Percentiles rank a stretch among this genome's conserved stretches.
Conservation (phyloP, 2,113 vertebrate species). For the Cynoglossus semilaevis region DNA sequence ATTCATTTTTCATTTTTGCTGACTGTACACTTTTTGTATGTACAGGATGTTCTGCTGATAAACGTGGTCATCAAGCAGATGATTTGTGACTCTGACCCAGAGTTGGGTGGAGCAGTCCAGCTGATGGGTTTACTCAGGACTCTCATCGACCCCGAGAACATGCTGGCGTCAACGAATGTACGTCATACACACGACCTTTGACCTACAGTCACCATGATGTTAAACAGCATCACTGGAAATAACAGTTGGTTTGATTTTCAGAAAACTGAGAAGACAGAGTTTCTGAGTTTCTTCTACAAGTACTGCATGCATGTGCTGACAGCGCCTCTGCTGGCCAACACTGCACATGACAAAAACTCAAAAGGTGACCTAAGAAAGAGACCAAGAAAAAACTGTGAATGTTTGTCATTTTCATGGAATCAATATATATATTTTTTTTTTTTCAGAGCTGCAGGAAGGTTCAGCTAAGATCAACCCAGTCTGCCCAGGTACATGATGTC, state of each 20-base stretch:
- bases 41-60: conserved; percentile 95
- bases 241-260: conserved; percentile 61
- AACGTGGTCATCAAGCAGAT: conserved; percentile 99
- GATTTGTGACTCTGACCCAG: conserved; percentile 97
- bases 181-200: neutral
- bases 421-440: conserved; percentile 4
- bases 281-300: conserved; percentile 99
- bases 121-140: conserved; percentile 96
- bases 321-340: conserved; percentile 94
- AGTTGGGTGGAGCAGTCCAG: conserved; percentile 96
- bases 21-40: neutral
- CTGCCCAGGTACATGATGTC: conserved; percentile 84
- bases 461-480: conserved; percentile 86
- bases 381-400: neutral
- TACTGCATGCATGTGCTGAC: conserved; percentile 99
- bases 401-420: neutral
- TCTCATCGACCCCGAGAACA: conserved; percentile 97
- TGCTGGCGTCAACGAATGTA: conserved; percentile 96
- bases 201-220: neutral
- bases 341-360: conserved; percentile 86
- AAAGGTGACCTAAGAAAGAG: conserved; percentile 77
- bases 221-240: rapidly evolving
- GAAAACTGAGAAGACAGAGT: conserved; percentile 99
- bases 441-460: conserved; percentile 84
- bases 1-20: too few relatives aligned